Conservation (phyloP, 2,888 invertebrate genomes). For the Phragmatobia fuliginosa region DNA sequence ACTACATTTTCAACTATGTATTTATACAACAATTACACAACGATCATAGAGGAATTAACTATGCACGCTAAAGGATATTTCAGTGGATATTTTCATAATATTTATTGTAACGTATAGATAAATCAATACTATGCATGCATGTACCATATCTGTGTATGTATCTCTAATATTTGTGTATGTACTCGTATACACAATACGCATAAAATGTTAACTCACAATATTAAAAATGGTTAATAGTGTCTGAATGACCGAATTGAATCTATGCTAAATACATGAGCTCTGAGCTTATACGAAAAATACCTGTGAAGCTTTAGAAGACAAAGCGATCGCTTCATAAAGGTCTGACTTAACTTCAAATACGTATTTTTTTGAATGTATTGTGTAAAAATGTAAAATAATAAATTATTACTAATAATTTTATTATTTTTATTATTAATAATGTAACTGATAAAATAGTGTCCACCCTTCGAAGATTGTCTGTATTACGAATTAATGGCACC, state of each 20-base stretch:
- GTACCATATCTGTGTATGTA: slow-evolving; percentile 26
- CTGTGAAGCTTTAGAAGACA: background rate
- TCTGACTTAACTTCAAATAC: background rate
- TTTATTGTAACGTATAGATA: slow-evolving; percentile 18
- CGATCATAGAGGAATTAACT: too few relatives aligned
- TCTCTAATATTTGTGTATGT: slow-evolving; percentile 23
- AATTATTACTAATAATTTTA: background rate
- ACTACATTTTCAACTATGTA: slow-evolving; percentile 35
- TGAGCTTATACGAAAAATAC: background rate
- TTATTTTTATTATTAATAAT: too few relatives aligned
- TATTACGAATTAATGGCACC: slow-evolving; percentile 1
- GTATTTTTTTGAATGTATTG: background rate
- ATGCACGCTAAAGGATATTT: slow-evolving; percentile 22
- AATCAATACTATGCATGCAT: slow-evolving; percentile 39
- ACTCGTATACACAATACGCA: background rate
- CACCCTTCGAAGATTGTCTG: slow-evolving; percentile 21
- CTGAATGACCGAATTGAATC: slow-evolving; percentile 8
- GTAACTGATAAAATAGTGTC: slow-evolving; percentile 15
- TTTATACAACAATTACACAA: too few relatives aligned
- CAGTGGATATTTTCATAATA: slow-evolving; percentile 20
- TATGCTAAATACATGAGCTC: slow-evolving; percentile 12
- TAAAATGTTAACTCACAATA: slow-evolving; percentile 18
- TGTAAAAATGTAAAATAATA: background rate
- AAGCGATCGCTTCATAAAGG: background rate
- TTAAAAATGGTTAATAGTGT: slow-evolving; percentile 15